phyloP scores from a whole-genome alignment of 1,140 invertebrate species.

The Diprion similis region DNA sequence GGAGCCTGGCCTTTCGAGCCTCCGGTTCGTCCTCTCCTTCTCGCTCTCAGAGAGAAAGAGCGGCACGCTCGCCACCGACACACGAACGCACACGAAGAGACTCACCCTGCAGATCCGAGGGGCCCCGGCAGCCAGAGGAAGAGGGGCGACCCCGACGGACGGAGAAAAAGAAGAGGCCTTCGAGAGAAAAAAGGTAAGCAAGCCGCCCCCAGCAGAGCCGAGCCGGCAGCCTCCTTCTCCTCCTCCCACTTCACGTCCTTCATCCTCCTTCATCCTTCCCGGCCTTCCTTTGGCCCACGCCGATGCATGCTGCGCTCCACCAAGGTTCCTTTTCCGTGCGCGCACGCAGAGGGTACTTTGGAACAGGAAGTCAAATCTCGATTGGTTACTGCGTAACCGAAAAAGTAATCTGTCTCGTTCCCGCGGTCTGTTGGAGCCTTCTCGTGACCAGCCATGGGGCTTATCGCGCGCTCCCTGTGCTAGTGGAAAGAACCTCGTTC shows the following conservation, averaged over 20 bases:
- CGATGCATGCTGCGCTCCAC: background rate
- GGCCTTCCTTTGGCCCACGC: background rate
- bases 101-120: constrained; percentile 29
- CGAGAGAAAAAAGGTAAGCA: background rate
- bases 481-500: too few species aligned
- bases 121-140: constrained; percentile 19
- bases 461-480: too few species aligned
- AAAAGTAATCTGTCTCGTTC: too few species aligned
- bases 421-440: too few species aligned
- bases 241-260: background rate
- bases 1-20: background rate
- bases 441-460: too few species aligned
- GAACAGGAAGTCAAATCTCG: too few species aligned
- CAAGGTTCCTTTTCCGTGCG: background rate
- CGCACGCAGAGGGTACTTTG: too few species aligned
- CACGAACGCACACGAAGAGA: background rate
- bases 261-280: constrained; percentile 3
- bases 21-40: background rate
- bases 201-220: constrained; percentile 5
- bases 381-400: too few species aligned
- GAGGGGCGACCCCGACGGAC: constrained; percentile 13
- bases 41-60: background rate
- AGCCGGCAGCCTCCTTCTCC: background rate
- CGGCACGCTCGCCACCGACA: background rate
- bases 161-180: background rate